Conservation (phyloP, 2,113 vertebrate genomes). For the Burhinus oedicnemus region DNA sequence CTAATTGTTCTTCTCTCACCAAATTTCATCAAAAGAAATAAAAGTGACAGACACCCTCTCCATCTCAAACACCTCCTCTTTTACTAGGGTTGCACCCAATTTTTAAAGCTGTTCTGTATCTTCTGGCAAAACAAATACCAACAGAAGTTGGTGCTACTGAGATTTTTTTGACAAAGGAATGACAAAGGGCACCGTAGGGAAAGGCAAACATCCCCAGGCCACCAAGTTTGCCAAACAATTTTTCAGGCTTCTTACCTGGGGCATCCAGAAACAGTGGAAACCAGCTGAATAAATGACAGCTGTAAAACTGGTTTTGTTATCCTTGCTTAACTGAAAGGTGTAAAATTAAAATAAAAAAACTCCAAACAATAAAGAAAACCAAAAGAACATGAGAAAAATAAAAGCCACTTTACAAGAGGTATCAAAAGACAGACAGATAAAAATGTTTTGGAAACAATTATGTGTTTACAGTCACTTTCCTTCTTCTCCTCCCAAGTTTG, state of each 20-base stretch:
- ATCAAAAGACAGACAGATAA: slow-evolving; percentile 30
- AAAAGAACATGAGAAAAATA: not conserved
- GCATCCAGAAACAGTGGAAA: not conserved
- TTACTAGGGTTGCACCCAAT: not conserved
- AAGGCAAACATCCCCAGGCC: not conserved
- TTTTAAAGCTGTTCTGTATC: not conserved
- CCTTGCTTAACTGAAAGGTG: not conserved
- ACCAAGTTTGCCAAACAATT: not conserved
- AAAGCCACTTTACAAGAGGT: not conserved
- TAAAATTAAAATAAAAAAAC: not conserved
- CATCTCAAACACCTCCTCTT: not conserved
- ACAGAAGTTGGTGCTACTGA: not conserved
- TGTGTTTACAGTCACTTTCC: slow-evolving; percentile 49
- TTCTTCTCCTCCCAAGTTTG: slow-evolving; percentile 70
- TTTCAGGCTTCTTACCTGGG: not conserved
- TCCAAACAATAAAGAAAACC: not conserved
- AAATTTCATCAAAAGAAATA: not conserved
- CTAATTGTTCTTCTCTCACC: not conserved
- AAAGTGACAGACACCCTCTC: not conserved
- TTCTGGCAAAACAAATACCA: not conserved
- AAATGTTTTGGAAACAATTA: not conserved
- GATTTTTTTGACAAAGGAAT: not conserved
- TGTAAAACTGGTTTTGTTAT: not conserved
- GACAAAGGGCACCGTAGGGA: not conserved
- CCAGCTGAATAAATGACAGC: not conserved